phyloP scores from a whole-genome alignment of 1,140 invertebrate genomes.

The Drosophila arawakana region DNA sequence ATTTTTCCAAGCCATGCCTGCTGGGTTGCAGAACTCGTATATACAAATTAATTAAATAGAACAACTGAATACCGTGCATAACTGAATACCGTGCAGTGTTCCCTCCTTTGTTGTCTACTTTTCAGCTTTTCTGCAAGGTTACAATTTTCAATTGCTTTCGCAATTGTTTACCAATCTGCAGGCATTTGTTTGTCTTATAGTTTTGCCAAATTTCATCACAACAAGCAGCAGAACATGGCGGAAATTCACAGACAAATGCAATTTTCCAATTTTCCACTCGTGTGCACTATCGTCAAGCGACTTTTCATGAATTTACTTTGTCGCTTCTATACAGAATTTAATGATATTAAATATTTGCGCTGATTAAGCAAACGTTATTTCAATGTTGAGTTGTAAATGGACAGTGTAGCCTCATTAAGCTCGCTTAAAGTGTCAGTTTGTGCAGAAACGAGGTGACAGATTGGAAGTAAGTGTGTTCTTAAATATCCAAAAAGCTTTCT shows the following conservation, averaged over 20 bases:
- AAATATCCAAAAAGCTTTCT: slow-evolving; percentile 9
- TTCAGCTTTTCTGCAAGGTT: background rate
- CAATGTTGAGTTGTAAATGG: background rate
- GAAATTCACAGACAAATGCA: slow-evolving; percentile 60
- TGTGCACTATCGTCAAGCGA: slow-evolving; percentile 38
- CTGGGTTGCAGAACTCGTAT: too few species aligned
- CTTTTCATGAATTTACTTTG: slow-evolving; percentile 45
- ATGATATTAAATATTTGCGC: slow-evolving; percentile 61
- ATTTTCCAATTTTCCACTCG: slow-evolving; percentile 76
- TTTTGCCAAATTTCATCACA: slow-evolving; percentile 31
- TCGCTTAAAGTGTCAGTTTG: background rate
- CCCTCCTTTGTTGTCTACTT: background rate
- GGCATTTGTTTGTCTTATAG: slow-evolving; percentile 13
- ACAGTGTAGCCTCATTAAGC: background rate
- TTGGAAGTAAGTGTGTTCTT: slow-evolving; percentile 2
- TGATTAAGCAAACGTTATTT: slow-evolving; percentile 51
- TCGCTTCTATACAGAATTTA: slow-evolving; percentile 45
- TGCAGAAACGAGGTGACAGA: background rate
- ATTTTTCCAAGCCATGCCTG: too few species aligned
- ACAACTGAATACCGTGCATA: too few species aligned
- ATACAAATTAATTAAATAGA: too few species aligned
- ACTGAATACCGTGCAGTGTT: too few species aligned
- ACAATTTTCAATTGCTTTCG: slow-evolving; percentile 7
- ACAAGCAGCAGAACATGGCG: slow-evolving; percentile 6
- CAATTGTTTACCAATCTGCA: slow-evolving; percentile 29